Evolutionary conservation across 2,888 invertebrate genomes (phyloP).

Genomic region (Dysmachus trigonus): DNA sequence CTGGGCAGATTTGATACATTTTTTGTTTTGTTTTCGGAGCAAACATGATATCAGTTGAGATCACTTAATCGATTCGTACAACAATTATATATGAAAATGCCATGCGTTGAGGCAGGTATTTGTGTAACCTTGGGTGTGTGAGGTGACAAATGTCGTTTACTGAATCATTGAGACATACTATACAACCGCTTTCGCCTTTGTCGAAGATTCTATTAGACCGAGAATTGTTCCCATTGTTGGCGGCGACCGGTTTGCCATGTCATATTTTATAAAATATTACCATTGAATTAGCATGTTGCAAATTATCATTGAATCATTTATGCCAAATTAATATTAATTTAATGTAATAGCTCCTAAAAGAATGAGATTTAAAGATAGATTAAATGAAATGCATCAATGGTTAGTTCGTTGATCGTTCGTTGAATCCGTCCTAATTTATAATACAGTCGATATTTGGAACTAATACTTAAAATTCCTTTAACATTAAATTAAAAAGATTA

Average conservation of each 20-base stretch:
- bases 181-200: background rate
- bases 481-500: no score
- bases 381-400: background rate
- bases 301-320: background rate
- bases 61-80: background rate
- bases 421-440: no score
- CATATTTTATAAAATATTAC: background rate
- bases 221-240: background rate
- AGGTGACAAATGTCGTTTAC: background rate
- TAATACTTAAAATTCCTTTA: no score
- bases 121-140: background rate
- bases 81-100: slow-evolving; percentile 2
- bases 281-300: background rate
- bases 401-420: no score
- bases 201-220: background rate
- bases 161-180: background rate
- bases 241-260: background rate
- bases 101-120: background rate
- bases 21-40: background rate
- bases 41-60: slow-evolving; percentile 1
- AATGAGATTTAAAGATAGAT: background rate
- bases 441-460: no score
- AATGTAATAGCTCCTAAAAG: background rate
- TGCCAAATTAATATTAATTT: background rate
- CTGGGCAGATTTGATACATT: background rate